Percentiles rank a stretch among this genome's conserved stretches.
Conservation (phyloP, 2,797 vertebrate genomes). For the Columba guinea region DNA sequence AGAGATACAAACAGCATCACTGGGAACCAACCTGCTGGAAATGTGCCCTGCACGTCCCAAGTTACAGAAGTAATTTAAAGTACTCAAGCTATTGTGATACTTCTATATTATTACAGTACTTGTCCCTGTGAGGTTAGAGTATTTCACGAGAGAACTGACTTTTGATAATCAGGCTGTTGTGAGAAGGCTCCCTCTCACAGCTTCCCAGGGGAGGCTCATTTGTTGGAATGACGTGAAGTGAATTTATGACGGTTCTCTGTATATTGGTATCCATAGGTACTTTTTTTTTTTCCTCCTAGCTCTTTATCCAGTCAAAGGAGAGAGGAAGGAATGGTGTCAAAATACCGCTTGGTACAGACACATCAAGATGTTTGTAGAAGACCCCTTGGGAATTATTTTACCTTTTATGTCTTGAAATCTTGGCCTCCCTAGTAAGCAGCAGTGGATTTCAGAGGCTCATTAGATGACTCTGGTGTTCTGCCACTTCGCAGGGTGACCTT, state of each 20-base stretch:
- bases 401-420: not conserved
- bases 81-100: not conserved
- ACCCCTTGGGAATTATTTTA: constrained; percentile 1
- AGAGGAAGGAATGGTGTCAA: constrained; percentile 9
- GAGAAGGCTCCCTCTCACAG: not conserved
- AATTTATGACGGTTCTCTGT: constrained; percentile 42
- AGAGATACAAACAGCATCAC: not conserved
- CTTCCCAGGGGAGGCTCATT: constrained; percentile 23
- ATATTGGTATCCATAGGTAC: not conserved
- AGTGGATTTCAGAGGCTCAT: not conserved
- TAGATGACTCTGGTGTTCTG: not conserved
- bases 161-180: constrained; percentile 9
- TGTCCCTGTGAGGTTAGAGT: not conserved
- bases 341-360: not conserved
- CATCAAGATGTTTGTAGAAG: not conserved
- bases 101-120: not conserved
- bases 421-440: not conserved
- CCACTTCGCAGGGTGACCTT: not conserved
- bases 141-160: not conserved
- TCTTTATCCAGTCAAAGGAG: constrained; percentile 27
- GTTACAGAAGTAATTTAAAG: constrained; percentile 30
- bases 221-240: constrained; percentile 23
- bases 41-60: not conserved
- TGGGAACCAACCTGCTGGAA: not conserved
- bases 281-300: not conserved